Evolutionary conservation across 2,113 vertebrate species (phyloP).

Genomic region (Amblyopsis rosae): DNA sequence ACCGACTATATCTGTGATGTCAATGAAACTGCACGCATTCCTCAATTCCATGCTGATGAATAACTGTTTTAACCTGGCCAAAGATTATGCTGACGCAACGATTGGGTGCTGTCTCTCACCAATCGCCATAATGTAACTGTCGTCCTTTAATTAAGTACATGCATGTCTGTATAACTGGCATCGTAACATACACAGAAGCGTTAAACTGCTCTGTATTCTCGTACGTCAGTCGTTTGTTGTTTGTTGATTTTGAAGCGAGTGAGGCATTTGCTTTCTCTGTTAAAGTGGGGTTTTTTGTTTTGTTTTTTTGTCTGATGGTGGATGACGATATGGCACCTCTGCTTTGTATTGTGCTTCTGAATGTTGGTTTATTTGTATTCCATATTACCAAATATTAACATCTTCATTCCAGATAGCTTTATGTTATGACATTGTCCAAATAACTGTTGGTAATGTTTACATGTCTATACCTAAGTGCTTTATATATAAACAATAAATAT

Average conservation of each 20-base stretch:
- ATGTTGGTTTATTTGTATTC: slow-evolving; percentile 44
- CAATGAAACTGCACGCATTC: slow-evolving; percentile 51
- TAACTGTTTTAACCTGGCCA: slow-evolving; percentile 19
- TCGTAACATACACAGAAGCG: slow-evolving; percentile 53
- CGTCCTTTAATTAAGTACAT: slow-evolving; percentile 23
- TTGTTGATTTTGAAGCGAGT: slow-evolving; percentile 40
- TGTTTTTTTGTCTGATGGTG: slow-evolving; percentile 23
- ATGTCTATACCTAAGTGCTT: slow-evolving; percentile 77
- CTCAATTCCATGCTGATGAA: slow-evolving; percentile 39
- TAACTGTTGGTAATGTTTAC: slow-evolving; percentile 77
- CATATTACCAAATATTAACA: slow-evolving; percentile 63
- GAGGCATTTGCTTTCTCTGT: slow-evolving; percentile 17
- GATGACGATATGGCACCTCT: slow-evolving; percentile 51
- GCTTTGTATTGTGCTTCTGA: slow-evolving; percentile 55
- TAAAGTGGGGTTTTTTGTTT: slow-evolving; percentile 14
- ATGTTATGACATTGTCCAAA: slow-evolving; percentile 65
- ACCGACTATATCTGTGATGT: slow-evolving; percentile 51
- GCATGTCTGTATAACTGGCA: slow-evolving; percentile 50
- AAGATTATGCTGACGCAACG: slow-evolving; percentile 1
- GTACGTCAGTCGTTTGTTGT: slow-evolving; percentile 35
- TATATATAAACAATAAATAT: slow-evolving; percentile 70
- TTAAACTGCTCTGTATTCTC: slow-evolving; percentile 44
- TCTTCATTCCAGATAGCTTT: slow-evolving; percentile 63
- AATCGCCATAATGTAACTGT: slow-evolving; percentile 21
- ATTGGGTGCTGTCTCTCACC: slow-evolving; percentile 23